Evolutionary conservation across 2,888 invertebrate genomes (phyloP).

Genomic region (Spilosoma lubricipeda): DNA sequence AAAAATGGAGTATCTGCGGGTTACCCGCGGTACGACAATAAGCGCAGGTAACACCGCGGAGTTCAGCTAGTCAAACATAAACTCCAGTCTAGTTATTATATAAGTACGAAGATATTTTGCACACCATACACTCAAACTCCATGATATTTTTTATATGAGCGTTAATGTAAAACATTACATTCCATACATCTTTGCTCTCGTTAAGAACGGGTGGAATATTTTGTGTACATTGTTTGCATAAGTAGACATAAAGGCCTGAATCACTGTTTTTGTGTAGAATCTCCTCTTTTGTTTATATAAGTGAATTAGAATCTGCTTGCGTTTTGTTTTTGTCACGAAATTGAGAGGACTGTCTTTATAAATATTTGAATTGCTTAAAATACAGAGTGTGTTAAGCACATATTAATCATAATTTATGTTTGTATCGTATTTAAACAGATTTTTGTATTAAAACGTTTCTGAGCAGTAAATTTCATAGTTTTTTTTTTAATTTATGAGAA

Average conservation of each 20-base stretch:
- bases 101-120: constrained; percentile 16
- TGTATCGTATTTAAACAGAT: too few relatives aligned
- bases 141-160: constrained; percentile 34
- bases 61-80: too few relatives aligned
- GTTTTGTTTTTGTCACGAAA: neutral
- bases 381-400: too few relatives aligned
- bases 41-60: too few relatives aligned
- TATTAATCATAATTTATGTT: neutral
- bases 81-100: neutral
- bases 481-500: too few relatives aligned
- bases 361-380: neutral
- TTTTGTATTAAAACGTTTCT: too few relatives aligned
- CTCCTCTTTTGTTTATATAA: neutral
- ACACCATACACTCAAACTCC: constrained; percentile 24
- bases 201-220: constrained; percentile 37
- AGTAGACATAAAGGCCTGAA: constrained; percentile 9
- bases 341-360: neutral
- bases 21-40: too few relatives aligned
- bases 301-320: neutral
- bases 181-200: constrained; percentile 25
- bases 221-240: constrained; percentile 43
- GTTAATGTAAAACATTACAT: constrained; percentile 40
- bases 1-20: too few relatives aligned
- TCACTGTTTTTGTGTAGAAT: constrained; percentile 1
- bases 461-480: too few relatives aligned